A percentile compares a stretch with the other conserved stretches of the same genome.
Conservation (phyloP, 2,113 vertebrate genomes). For the Collichthys lucidus region DNA sequence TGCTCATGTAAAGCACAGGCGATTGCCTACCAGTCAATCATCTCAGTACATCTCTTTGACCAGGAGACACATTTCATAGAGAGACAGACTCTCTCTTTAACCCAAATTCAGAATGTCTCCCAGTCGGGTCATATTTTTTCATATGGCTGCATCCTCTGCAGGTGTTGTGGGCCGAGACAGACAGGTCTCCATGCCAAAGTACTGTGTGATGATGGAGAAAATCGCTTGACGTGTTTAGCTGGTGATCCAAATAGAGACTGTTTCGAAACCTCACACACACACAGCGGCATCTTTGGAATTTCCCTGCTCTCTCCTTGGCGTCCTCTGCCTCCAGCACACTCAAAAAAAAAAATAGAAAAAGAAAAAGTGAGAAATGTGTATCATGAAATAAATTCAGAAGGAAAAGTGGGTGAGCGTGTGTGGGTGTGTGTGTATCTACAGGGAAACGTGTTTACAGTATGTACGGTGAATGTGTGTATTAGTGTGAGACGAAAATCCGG, state of each 20-base stretch:
- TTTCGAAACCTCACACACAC: slow-evolving; percentile 24
- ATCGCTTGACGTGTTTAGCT: slow-evolving; percentile 38
- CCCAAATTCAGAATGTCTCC: slow-evolving; percentile 6
- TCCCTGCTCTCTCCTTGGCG: slow-evolving; percentile 14
- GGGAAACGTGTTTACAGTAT: slow-evolving; percentile 55
- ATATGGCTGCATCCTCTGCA: slow-evolving; percentile 19
- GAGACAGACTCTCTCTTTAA: slow-evolving; percentile 33
- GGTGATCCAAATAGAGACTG: slow-evolving; percentile 22
- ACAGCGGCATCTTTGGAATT: slow-evolving; percentile 23
- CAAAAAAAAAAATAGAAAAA: not conserved
- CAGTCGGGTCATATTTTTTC: slow-evolving; percentile 25
- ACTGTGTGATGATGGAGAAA: slow-evolving; percentile 42
- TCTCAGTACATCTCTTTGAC: slow-evolving; percentile 44
- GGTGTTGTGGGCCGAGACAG: slow-evolving; percentile 17
- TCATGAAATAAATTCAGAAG: slow-evolving; percentile 45
- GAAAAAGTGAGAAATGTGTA: slow-evolving; percentile 37
- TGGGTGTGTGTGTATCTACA: slow-evolving; percentile 36
- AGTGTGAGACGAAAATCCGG: slow-evolving; percentile 68
- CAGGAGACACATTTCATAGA: slow-evolving; percentile 28
- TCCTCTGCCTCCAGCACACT: slow-evolving; percentile 33
- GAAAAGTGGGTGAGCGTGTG: slow-evolving; percentile 2
- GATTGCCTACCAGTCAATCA: slow-evolving; percentile 57
- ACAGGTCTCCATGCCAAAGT: slow-evolving; percentile 14
- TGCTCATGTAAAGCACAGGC: slow-evolving; percentile 61
- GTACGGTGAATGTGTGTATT: slow-evolving; percentile 61